These are phyloP conservation scores for Allobates femoralis DNA, from an alignment of 2,797 vertebrate species.

Conservation along the genomic window DNA sequence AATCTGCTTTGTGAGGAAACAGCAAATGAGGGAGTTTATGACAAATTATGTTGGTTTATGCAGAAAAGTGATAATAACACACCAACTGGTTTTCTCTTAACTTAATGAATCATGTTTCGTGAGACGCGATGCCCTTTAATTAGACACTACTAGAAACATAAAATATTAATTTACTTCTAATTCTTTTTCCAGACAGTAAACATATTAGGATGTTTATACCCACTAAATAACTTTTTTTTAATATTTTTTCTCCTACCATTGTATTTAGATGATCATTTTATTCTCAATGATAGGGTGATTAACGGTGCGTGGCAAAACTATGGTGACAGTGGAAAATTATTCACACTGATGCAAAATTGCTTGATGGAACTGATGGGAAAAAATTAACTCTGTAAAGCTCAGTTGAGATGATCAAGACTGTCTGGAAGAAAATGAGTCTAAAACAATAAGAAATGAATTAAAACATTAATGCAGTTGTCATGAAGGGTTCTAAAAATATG, in stretches of 20 bases:
- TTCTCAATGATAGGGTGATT: conserved; percentile 36
- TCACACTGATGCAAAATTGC: conserved; percentile 20
- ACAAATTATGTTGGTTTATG: conserved; percentile 98
- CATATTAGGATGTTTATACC: conserved; percentile 43
- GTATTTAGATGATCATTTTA: conserved; percentile 44
- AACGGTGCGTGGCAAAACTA: conserved; percentile 36
- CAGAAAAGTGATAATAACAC: conserved; percentile 85
- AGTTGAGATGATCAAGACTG: not conserved
- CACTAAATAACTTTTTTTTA: conserved; percentile 26
- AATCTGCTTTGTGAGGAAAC: conserved; percentile 98
- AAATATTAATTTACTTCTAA: conserved; percentile 83
- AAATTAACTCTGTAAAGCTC: conserved; percentile 15
- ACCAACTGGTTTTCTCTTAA: conserved; percentile 82
- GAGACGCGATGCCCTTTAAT: conserved; percentile 83
- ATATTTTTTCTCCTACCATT: not conserved
- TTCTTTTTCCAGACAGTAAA: conserved; percentile 69
- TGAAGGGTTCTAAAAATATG: not conserved
- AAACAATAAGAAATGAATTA: not conserved
- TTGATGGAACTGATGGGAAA: conserved; percentile 30
- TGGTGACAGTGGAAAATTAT: conserved; percentile 41
- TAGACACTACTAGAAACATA: conserved; percentile 80
- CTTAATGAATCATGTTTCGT: conserved; percentile 81
- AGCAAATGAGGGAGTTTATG: conserved; percentile 99
- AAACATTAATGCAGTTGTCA: conserved; percentile 30
- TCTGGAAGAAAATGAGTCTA: not conserved